phyloP scores from a whole-genome alignment of 2,888 invertebrate genomes.

The Pasiphila rectangulata region DNA sequence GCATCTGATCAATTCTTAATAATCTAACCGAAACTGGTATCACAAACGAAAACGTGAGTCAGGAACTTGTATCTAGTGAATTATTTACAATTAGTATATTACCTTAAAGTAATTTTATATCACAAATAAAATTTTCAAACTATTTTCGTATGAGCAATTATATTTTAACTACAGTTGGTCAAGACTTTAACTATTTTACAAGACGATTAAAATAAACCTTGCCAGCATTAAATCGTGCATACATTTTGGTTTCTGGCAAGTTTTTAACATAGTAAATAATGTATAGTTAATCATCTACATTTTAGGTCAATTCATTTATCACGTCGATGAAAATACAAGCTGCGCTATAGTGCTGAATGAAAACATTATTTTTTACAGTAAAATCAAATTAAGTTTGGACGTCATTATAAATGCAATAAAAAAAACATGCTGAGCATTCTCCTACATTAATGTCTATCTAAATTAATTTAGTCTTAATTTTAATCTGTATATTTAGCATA shows the following conservation, averaged over 20 bases:
- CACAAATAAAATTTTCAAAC: constrained; percentile 73
- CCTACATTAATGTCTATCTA: constrained; percentile 75
- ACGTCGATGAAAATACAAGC: neutral
- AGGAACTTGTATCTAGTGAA: constrained; percentile 59
- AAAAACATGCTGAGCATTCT: constrained; percentile 63
- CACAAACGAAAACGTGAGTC: constrained; percentile 44
- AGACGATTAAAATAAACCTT: constrained; percentile 13
- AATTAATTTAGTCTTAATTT: constrained; percentile 55
- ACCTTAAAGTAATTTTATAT: constrained; percentile 46
- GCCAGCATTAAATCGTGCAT: constrained; percentile 10
- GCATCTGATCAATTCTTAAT: constrained; percentile 55
- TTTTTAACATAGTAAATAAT: constrained; percentile 12
- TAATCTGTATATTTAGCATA: constrained; percentile 54
- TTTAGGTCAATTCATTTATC: constrained; percentile 1
- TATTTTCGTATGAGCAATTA: constrained; percentile 73
- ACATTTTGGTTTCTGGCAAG: constrained; percentile 10
- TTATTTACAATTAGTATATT: constrained; percentile 56
- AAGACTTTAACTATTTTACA: constrained; percentile 47
- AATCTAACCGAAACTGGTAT: constrained; percentile 39
- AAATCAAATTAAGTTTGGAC: constrained; percentile 38
- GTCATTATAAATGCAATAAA: constrained; percentile 37
- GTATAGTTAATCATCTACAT: constrained; percentile 2
- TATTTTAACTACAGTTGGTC: constrained; percentile 72
- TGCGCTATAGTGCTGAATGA: neutral
- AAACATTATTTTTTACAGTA: neutral